Base-by-base conservation (phyloP, 2,888 invertebrate species). In the Hedya salicella region DNA sequence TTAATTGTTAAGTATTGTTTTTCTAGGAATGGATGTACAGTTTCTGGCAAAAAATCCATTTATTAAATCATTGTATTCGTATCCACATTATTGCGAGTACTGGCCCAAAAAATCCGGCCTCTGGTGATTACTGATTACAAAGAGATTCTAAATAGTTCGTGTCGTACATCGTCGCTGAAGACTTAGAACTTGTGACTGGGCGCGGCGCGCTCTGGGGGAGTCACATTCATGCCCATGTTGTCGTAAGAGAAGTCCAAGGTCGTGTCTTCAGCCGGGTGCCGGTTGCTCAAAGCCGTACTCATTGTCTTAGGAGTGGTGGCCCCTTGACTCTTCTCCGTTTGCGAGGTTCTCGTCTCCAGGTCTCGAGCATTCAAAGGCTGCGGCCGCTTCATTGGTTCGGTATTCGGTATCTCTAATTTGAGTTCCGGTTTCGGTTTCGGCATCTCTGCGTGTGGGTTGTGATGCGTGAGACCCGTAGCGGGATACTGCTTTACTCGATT, bases 221-320 rank as follows among this genome's bases (percentile, higher is more conserved):
- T 95, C 68, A 95, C 94, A 13, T 95, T 95, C 94, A 96, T 94
- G 0, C 94, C 96, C 78, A 95, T 95, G 83, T 96, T 96, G 76
- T 96, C 96, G 78, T 96, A 96, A 0, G 96, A 95, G 75, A 95
- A 96, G 75, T 96, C 96, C 44, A 95, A 87, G 1, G 96, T 95
- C 0, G 95, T 94, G 71, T 96, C 96, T 81, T 96, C 96, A 16
- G 96, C 95, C 0, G 96, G 96, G 75, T 96, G 94, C 67, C 96
- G 92, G 68, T 94, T 94, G 71, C 95, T 95, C 0, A 96, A 89
- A 0, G 95, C 94, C 4, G 96, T 96, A 73, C 95, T 95, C 52
- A 95, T 93, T 0, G 96, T 96, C 61, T 93, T 93, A 6, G 94
- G 92, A 0, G 95, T 94, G 0, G 93, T 93, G 1, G 94, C 93